Evolutionary conservation across 2,888 invertebrate genomes (phyloP).

Genomic region (Heterodera filipjevi): DNA sequence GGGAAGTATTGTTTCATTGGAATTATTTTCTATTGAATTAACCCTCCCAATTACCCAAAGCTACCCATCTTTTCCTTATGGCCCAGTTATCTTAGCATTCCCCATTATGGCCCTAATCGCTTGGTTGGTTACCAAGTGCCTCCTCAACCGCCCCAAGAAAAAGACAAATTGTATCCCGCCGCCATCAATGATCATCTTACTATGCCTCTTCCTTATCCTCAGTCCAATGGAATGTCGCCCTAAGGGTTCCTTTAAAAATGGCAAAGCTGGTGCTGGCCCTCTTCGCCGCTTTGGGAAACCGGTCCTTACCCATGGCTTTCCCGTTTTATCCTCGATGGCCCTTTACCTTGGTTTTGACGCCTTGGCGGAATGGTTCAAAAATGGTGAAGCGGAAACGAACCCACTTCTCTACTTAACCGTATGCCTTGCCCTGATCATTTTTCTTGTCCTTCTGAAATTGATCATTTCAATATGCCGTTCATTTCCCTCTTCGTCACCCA

Average conservation of each 20-base stretch:
- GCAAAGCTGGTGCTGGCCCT: background rate
- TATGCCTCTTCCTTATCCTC: background rate
- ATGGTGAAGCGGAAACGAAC: background rate
- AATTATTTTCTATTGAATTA: background rate
- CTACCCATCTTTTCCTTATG: background rate
- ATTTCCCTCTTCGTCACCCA: background rate
- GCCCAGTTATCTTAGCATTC: too few species aligned
- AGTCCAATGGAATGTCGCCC: background rate
- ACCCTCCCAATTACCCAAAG: background rate
- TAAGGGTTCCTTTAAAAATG: background rate
- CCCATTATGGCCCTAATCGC: too few species aligned
- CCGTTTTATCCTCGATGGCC: background rate
- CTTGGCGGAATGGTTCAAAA: background rate
- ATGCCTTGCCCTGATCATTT: background rate
- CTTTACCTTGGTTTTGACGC: background rate
- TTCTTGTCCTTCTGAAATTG: background rate
- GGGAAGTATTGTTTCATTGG: background rate
- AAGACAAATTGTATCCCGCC: background rate
- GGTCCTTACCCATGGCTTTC: background rate
- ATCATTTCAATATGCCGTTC: background rate
- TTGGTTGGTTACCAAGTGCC: background rate
- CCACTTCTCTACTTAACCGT: background rate
- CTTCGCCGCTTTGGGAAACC: background rate
- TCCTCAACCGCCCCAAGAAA: background rate
- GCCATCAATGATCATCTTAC: background rate